These are phyloP conservation scores for Chrysochloris asiatica DNA, from an alignment of 2,113 vertebrate species.

Conservation along the genomic window DNA sequence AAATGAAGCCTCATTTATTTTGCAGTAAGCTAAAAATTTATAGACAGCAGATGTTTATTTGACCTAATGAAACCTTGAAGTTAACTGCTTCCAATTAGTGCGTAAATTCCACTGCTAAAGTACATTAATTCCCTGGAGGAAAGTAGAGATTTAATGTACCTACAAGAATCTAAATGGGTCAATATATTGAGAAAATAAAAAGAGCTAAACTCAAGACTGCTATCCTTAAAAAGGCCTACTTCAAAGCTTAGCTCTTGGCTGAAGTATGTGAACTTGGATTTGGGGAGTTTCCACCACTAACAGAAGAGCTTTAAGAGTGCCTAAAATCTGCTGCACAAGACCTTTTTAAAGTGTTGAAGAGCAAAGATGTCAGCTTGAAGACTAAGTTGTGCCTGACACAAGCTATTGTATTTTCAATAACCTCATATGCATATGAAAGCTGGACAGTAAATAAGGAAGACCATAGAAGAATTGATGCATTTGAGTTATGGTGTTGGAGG, in stretches of 20 bases:
- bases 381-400: no score
- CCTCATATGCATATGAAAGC: no score
- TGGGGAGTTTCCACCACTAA: not conserved
- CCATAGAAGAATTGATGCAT: no score
- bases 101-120: constrained; percentile 25
- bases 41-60: constrained; percentile 38
- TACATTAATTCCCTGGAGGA: not conserved
- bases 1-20: constrained; percentile 27
- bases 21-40: not conserved
- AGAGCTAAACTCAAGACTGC: not conserved
- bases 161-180: not conserved
- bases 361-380: no score
- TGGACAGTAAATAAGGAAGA: no score
- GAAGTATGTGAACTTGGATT: not conserved
- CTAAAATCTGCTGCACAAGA: no score
- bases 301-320: not conserved
- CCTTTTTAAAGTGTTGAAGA: no score
- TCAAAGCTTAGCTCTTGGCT: not conserved
- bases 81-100: not conserved
- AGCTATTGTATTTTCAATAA: no score
- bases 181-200: not conserved
- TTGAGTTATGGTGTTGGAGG: no score
- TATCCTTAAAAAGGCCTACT: not conserved
- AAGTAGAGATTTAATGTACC: not conserved
- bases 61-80: constrained; percentile 12